phyloP scores from a whole-genome alignment of 1,140 invertebrate genomes.

The Lepeophtheirus salmonis region DNA sequence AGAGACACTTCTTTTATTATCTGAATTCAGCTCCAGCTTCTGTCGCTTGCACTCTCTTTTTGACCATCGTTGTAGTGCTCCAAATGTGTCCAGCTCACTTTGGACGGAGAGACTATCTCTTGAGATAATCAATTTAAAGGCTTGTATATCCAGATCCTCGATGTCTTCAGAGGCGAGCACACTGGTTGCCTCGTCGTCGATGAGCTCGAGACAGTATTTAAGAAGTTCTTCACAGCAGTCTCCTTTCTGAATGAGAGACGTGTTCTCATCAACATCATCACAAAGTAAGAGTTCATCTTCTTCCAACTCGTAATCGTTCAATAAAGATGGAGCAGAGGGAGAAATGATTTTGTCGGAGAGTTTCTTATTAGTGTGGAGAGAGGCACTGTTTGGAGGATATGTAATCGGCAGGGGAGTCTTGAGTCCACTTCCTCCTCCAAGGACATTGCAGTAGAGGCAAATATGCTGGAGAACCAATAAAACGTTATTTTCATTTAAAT shows the following conservation, averaged over 20 bases:
- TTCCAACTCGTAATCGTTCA: too few relatives aligned
- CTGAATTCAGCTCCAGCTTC: slow-evolving; percentile 38
- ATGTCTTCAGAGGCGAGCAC: slow-evolving; percentile 42
- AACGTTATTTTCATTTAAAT: slow-evolving; percentile 31
- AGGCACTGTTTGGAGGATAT: too few relatives aligned
- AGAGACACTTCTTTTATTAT: slow-evolving; percentile 40
- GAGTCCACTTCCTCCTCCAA: slow-evolving; percentile 2
- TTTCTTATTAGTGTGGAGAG: too few relatives aligned
- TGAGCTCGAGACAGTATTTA: slow-evolving; percentile 36
- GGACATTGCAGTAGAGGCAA: slow-evolving; percentile 25
- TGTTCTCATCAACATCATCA: not conserved
- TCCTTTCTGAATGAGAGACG: slow-evolving; percentile 11
- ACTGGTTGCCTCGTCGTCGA: slow-evolving; percentile 39
- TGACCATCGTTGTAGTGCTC: slow-evolving; percentile 43
- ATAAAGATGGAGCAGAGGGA: not conserved
- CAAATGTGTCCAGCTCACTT: slow-evolving; percentile 35
- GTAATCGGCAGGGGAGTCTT: not conserved
- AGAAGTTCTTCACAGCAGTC: slow-evolving; percentile 36
- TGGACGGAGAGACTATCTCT: slow-evolving; percentile 38
- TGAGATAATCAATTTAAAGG: slow-evolving; percentile 37
- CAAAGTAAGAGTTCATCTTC: not conserved
- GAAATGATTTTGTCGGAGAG: too few relatives aligned
- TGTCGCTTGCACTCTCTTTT: slow-evolving; percentile 41
- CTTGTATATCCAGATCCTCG: slow-evolving; percentile 40
- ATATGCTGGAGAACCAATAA: slow-evolving; percentile 33